phyloP scores from a whole-genome alignment of 2,797 vertebrate genomes.

The Tamandua tetradactyla region DNA sequence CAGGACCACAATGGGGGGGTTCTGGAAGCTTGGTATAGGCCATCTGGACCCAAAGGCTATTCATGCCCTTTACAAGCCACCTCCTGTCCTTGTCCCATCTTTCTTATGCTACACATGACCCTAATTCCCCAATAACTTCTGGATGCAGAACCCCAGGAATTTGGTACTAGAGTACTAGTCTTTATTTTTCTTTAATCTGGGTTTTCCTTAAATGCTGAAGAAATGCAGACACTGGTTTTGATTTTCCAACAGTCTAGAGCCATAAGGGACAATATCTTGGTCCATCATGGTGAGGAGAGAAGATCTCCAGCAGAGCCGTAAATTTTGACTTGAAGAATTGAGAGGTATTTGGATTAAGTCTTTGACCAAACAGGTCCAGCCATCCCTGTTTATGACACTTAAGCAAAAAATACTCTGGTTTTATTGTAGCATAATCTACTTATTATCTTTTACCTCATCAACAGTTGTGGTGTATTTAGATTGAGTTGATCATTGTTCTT shows the following conservation, averaged over 20 bases:
- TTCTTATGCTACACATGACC: neutral
- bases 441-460: conserved; percentile 31
- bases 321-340: conserved; percentile 33
- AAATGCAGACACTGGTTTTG: neutral
- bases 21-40: neutral
- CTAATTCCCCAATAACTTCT: neutral
- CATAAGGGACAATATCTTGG: neutral
- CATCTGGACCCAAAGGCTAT: neutral
- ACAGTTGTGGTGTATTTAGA: neutral
- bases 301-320: neutral
- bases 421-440: conserved; percentile 47
- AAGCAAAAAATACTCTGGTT: conserved; percentile 29
- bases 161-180: neutral
- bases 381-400: conserved; percentile 33
- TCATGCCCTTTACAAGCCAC: neutral
- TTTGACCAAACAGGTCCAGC: conserved; percentile 52
- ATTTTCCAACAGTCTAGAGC: neutral
- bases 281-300: neutral
- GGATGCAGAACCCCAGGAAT: neutral
- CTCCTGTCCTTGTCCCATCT: neutral
- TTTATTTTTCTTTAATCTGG: conserved; percentile 4
- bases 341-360: conserved; percentile 5
- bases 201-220: conserved; percentile 10
- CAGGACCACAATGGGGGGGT: neutral
- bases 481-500: neutral